A percentile compares a stretch with the other conserved stretches of the same genome.
Evolutionary conservation across 30 jellyfish, hydroid and myxozoan species (phyloP).

Genomic region (Hydractinia echinata): DNA sequence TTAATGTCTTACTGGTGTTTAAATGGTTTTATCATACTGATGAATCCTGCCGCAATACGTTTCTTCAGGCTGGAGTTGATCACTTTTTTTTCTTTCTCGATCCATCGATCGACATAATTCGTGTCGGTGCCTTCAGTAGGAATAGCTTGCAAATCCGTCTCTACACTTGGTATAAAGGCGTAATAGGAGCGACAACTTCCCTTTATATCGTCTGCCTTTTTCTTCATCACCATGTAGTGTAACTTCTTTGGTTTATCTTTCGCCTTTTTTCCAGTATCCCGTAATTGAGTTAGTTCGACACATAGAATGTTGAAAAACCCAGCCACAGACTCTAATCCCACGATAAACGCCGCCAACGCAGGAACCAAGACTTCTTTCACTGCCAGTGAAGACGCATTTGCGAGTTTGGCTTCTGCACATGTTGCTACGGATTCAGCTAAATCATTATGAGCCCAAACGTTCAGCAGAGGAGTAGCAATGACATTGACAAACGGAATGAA

Average conservation of each 20-base stretch:
- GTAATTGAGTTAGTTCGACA: conserved; percentile 10
- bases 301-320: conserved; percentile 20
- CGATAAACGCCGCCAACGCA: conserved; percentile 14
- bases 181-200: no score
- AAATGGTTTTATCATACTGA: no score
- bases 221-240: conserved; percentile 26
- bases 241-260: conserved; percentile 6
- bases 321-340: conserved; percentile 26
- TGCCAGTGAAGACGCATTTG: neutral
- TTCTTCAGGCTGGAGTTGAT: no score
- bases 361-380: conserved; percentile 24
- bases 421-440: neutral
- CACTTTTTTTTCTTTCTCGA: no score
- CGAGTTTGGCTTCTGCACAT: neutral
- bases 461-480: conserved; percentile 25
- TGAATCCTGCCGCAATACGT: no score
- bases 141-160: no score
- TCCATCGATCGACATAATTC: no score
- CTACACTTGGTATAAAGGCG: no score
- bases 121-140: no score
- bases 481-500: conserved; percentile 30
- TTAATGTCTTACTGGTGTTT: no score
- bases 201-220: no score
- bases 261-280: conserved; percentile 6
- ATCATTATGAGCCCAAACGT: neutral